Conservation (phyloP, 30 jellyfish, hydroid and myxozoan genomes). For the Cassiopea andromeda region DNA sequence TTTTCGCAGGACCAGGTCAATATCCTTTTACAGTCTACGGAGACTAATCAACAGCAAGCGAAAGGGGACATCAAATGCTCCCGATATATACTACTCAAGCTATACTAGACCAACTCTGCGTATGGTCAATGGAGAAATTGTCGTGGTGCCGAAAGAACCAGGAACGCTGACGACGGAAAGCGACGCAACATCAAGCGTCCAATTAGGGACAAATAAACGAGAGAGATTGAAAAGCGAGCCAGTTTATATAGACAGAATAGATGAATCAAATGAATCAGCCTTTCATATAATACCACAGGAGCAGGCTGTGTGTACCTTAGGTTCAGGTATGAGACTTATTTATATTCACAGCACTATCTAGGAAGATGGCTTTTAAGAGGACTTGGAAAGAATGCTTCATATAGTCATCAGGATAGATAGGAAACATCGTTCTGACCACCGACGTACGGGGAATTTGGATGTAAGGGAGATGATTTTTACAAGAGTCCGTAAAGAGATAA, state of each 20-base stretch:
- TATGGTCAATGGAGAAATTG: slow-evolving; percentile 65
- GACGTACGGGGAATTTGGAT: too few species aligned
- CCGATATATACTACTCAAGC: slow-evolving; percentile 53
- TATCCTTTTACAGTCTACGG: slow-evolving; percentile 45
- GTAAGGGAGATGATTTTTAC: too few species aligned
- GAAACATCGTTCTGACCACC: too few species aligned
- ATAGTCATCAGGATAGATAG: too few species aligned
- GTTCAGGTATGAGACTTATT: slow-evolving; percentile 28
- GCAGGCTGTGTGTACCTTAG: slow-evolving; percentile 22
- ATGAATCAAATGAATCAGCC: slow-evolving; percentile 29
- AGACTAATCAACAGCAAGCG: slow-evolving; percentile 32
- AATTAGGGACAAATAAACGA: slow-evolving; percentile 17
- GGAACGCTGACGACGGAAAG: slow-evolving; percentile 34
- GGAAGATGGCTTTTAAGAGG: too few species aligned
- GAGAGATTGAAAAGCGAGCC: background rate
- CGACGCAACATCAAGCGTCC: slow-evolving; percentile 18
- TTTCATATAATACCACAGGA: slow-evolving; percentile 53
- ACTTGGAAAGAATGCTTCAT: too few species aligned
- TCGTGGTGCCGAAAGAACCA: slow-evolving; percentile 53
- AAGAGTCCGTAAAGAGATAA: too few species aligned
- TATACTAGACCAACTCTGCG: slow-evolving; percentile 59
- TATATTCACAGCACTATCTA: background rate
- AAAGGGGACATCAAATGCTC: slow-evolving; percentile 20
- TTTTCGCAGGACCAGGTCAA: slow-evolving; percentile 16
- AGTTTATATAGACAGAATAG: slow-evolving; percentile 17